Base-by-base conservation (phyloP, 2,797 vertebrate species). In the Sebastiscus tertius region DNA sequence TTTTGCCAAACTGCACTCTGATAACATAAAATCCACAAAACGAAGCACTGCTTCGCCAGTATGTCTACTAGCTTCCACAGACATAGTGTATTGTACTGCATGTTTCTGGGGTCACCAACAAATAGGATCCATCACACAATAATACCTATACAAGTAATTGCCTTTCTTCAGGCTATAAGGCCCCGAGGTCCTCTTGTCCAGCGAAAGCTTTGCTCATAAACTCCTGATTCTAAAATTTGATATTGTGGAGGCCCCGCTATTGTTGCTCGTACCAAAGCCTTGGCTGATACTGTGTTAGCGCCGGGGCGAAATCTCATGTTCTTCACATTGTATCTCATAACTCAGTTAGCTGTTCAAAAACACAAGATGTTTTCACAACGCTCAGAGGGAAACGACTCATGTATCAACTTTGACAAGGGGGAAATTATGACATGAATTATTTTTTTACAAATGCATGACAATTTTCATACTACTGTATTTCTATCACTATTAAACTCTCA, bases 81-180 rank as follows among this genome's bases (percentile, higher is more conserved):
- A 90, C 82, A 87, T 72, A 82, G 82, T 89, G 91, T 86, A 91
- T 93, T 94, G 91, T 91, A 90, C 79, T 89, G 80, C 82, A 87
- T 92, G 91, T 93, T 93, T 92, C 91, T 90, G 78, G 66, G 93
- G 93, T 93, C 93, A 92, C 88, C 92, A 90, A 92, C 90, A 94
- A 94, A 95, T 89, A 94, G 93, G 88, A 94, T 96, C 94, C 92
- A 95, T 95, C 95, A 94, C 93, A 92, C 90, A 93, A 93, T 95
- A 95, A 95, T 94, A 93, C 90, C 94, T 89, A 93, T 94, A 95
- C 94, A 95, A 95, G 94, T 96, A 96, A 96, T 96, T 94, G 95
- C 91, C 94, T 94, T 95, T 95, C 93, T 95, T 92, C 87, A 76
- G 94, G 94, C 92, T 92, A 95, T 88, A 87, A 92, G 93, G 92